phyloP scores from a whole-genome alignment of 2,888 invertebrate genomes.

The Zelleria hepariella region DNA sequence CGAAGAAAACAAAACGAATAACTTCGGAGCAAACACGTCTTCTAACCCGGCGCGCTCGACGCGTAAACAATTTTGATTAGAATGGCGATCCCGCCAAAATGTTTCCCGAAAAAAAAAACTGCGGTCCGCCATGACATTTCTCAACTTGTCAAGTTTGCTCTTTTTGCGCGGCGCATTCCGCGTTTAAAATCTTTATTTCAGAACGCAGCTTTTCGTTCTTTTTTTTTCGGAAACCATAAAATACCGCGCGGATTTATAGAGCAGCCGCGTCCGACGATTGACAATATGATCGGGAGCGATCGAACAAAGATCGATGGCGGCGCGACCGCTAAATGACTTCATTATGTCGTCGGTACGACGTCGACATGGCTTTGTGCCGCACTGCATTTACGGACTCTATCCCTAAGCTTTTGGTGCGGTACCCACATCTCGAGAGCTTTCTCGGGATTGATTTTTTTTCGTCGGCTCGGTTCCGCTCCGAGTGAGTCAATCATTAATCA shows the following conservation, averaged over 20 bases:
- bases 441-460: conserved; percentile 39
- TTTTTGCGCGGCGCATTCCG: conserved; percentile 56
- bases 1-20: conserved; percentile 26
- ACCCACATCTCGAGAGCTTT: conserved; percentile 17
- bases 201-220: conserved; percentile 17
- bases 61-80: conserved; percentile 73
- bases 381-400: conserved; percentile 10
- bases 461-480: conserved; percentile 31
- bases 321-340: conserved; percentile 38
- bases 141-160: conserved; percentile 55
- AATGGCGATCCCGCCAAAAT: conserved; percentile 62
- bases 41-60: conserved; percentile 24
- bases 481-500: conserved; percentile 53
- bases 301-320: conserved; percentile 28
- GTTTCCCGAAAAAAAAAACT: conserved; percentile 41
- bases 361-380: not conserved
- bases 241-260: conserved; percentile 46
- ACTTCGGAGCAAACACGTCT: conserved; percentile 6
- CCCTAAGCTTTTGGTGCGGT: conserved; percentile 18
- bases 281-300: conserved; percentile 36
- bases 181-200: conserved; percentile 64
- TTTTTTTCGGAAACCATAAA: conserved; percentile 37
- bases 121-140: conserved; percentile 40
- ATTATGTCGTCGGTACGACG: conserved; percentile 31
- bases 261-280: conserved; percentile 23